Conservation (phyloP, 2,888 invertebrate species). For the Orthonychiurus folsomi region DNA sequence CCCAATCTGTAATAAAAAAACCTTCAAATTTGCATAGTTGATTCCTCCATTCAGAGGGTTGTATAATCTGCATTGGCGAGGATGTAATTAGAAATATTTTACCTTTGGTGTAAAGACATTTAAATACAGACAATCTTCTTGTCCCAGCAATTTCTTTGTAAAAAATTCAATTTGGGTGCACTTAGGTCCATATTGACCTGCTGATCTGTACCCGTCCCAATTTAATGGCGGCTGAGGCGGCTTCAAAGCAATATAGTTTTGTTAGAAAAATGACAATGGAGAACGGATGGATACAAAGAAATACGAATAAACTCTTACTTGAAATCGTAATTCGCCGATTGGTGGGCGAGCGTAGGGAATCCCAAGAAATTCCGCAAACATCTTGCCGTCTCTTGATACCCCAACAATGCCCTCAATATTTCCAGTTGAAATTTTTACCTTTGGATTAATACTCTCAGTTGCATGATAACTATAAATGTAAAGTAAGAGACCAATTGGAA, state of each 20-base stretch:
- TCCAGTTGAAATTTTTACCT: conserved; percentile 24
- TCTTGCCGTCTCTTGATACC: conserved; percentile 25
- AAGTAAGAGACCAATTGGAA: conserved; percentile 6
- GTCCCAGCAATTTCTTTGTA: conserved; percentile 15
- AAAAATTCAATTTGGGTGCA: conserved; percentile 18
- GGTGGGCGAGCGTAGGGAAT: conserved; percentile 28
- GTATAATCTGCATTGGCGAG: no score
- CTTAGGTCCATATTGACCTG: conserved; percentile 11
- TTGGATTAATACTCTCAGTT: not conserved
- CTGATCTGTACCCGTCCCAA: conserved; percentile 14
- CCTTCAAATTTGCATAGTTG: not conserved
- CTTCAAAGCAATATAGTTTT: conserved; percentile 13
- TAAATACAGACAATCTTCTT: conserved; percentile 19
- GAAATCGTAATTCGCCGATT: conserved; percentile 20
- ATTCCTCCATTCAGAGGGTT: no score
- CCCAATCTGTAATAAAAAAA: not conserved
- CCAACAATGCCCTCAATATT: conserved; percentile 26
- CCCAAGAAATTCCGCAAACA: conserved; percentile 29
- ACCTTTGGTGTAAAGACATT: conserved; percentile 18
- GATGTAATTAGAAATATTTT: conserved; percentile 2
- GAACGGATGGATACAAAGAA: no score
- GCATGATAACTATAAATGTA: conserved; percentile 1
- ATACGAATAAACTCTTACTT: conserved; percentile 14
- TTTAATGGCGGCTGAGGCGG: conserved; percentile 13
- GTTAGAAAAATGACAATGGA: conserved; percentile 1